Base-by-base conservation (phyloP, 2,888 invertebrate species). In the Cheilosia impressa region DNA sequence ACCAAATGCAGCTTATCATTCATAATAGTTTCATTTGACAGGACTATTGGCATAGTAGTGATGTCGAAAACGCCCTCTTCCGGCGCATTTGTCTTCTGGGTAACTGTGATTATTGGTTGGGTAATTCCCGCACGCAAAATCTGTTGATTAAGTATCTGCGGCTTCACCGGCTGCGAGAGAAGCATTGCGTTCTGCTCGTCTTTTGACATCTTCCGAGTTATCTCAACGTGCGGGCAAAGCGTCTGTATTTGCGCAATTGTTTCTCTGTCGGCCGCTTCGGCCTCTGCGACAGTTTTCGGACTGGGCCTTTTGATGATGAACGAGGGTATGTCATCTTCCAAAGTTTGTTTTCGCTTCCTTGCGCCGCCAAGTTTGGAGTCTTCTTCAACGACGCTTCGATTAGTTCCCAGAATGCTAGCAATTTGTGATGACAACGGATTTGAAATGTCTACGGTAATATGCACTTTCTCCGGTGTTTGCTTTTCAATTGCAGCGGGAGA, bases 1-100 rank as follows among this genome's bases (percentile, higher is more conserved):
- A 95, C 94, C 41, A 95, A 93, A 0, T 95, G 95, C 94, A 95
- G 94, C 89, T 95, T 95, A 88, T 95, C 87, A 31, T 84, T 75
- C 19, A 91, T 50, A 95, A 93, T 53, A 22, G 81, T 72, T 88
- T 96, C 95, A 88, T 96, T 96, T 41, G 95, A 95, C 52, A 96
- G 90, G 4, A 96, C 95, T 84, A 96, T 95, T 1, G 96, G 96
- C 95, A 96, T 96, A 1, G 95, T 95, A 90, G 95, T 95, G 43
- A 96, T 96, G 90, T 96, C 96, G 87, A 96, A 94, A 87, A 94
- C 22, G 2, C 57, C 34, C 2, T 78, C 78, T 24, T 83, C 82
- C 0, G 38, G 1, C 1, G 65, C 65, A 6, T 55, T 81, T 2
- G 58, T 53, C 10, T 76, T 80, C 2, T 76, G 19, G 7, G 81